Conservation (phyloP, 1,140 invertebrate species). For the Drosophila baimaii region DNA sequence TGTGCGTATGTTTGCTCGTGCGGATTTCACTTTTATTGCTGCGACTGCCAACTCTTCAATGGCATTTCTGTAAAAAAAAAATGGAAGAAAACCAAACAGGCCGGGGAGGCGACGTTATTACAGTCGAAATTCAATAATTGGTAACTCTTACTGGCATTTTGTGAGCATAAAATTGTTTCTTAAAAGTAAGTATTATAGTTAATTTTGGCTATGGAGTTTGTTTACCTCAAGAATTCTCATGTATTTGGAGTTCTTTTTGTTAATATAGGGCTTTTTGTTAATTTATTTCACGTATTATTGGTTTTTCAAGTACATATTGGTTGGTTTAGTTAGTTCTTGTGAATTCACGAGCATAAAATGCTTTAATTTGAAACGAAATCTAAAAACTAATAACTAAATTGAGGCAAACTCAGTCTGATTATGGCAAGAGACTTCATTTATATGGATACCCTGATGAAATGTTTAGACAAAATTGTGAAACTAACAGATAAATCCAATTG, state of each 20-base stretch:
- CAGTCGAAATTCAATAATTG: slow-evolving; percentile 23
- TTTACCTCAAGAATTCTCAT: background rate
- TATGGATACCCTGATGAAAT: background rate
- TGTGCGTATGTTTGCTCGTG: slow-evolving; percentile 54
- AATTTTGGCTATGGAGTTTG: background rate
- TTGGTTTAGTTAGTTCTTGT: background rate
- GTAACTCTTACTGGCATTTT: slow-evolving; percentile 11
- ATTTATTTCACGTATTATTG: too few species aligned
- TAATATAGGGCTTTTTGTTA: too few species aligned
- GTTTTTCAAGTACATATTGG: background rate
- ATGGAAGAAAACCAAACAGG: slow-evolving; percentile 48
- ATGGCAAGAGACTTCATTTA: background rate
- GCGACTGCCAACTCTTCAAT: slow-evolving; percentile 65
- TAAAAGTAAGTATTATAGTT: background rate
- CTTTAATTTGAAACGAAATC: background rate
- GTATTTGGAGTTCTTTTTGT: too few species aligned
- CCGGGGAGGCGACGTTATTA: slow-evolving; percentile 37
- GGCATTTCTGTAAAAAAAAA: slow-evolving; percentile 77
- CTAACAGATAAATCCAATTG: background rate
- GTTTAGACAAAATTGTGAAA: background rate
- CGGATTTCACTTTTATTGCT: slow-evolving; percentile 81
- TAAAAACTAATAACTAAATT: background rate
- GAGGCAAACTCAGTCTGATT: background rate
- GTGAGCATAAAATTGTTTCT: background rate
- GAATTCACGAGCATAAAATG: background rate